Evolutionary conservation across 2,113 vertebrate species (phyloP).

Genomic region (Rhea pennata): DNA sequence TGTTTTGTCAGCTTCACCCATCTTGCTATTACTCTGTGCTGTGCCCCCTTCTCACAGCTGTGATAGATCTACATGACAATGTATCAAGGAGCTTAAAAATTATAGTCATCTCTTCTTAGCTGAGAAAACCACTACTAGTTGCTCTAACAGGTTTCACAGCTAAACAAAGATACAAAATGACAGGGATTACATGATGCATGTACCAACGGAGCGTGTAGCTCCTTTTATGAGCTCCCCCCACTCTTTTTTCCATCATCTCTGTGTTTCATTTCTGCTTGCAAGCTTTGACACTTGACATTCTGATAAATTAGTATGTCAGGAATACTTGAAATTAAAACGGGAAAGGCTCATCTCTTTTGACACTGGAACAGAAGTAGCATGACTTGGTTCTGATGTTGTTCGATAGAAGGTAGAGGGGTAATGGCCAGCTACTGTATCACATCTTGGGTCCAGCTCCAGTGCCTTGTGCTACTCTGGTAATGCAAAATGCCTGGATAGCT

Average conservation of each 20-base stretch:
- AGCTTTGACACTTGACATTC: constrained; percentile 8
- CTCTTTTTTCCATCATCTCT: constrained; percentile 11
- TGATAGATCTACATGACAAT: constrained; percentile 23
- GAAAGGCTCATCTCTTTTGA: neutral
- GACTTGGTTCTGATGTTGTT: neutral
- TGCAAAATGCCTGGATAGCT: neutral
- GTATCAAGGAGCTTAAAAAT: constrained; percentile 34
- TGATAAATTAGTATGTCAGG: constrained; percentile 28
- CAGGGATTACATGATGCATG: constrained; percentile 39
- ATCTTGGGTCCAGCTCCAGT: neutral
- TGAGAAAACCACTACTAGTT: constrained; percentile 36
- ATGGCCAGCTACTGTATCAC: neutral
- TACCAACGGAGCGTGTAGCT: neutral
- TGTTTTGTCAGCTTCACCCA: constrained; percentile 5
- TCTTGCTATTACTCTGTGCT: neutral
- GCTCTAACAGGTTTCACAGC: constrained; percentile 28
- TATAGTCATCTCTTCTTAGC: neutral
- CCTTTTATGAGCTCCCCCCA: neutral
- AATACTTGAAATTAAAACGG: constrained; percentile 12
- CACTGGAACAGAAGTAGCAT: neutral
- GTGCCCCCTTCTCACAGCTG: neutral
- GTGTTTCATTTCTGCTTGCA: constrained; percentile 31
- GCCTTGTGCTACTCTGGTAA: neutral
- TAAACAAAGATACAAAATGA: constrained; percentile 50
- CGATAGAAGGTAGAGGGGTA: neutral